phyloP scores from a whole-genome alignment of 2,888 invertebrate species.

The Drosophila formosana region DNA sequence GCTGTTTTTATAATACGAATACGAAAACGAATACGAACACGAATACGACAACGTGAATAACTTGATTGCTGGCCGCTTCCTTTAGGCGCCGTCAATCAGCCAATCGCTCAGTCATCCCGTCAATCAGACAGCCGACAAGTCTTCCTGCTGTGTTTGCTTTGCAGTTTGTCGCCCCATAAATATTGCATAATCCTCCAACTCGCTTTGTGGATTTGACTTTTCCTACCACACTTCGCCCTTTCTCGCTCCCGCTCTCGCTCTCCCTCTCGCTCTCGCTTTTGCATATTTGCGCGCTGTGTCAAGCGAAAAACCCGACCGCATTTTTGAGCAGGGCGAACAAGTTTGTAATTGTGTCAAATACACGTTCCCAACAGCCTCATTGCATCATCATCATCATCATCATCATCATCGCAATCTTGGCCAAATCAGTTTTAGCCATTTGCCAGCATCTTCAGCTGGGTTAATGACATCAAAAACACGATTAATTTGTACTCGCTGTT shows the following conservation, averaged over 20 bases:
- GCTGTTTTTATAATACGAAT: slow-evolving; percentile 15
- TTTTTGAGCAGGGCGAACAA: slow-evolving; percentile 76
- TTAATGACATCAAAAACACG: background rate
- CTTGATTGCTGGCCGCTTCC: slow-evolving; percentile 28
- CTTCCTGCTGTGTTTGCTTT: slow-evolving; percentile 50
- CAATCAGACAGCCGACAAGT: slow-evolving; percentile 24
- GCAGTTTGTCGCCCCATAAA: slow-evolving; percentile 69
- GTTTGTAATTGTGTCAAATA: slow-evolving; percentile 78
- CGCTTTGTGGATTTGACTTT: slow-evolving; percentile 63
- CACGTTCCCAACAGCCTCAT: slow-evolving; percentile 42
- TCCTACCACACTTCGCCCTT: slow-evolving; percentile 59
- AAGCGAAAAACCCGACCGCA: slow-evolving; percentile 66
- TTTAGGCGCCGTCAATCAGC: slow-evolving; percentile 24
- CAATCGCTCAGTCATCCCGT: slow-evolving; percentile 11
- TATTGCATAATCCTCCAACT: slow-evolving; percentile 63
- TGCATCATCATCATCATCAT: slow-evolving; percentile 39
- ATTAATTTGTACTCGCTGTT: background rate
- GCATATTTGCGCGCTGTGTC: slow-evolving; percentile 66
- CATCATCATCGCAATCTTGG: slow-evolving; percentile 25
- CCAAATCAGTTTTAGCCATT: slow-evolving; percentile 35
- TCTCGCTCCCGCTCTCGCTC: slow-evolving; percentile 21
- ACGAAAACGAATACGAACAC: background rate
- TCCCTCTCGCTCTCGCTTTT: slow-evolving; percentile 37
- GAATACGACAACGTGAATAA: slow-evolving; percentile 11
- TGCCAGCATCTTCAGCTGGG: slow-evolving; percentile 42